Base-by-base conservation (phyloP, 2,113 vertebrate species). In the Sitta europaea region DNA sequence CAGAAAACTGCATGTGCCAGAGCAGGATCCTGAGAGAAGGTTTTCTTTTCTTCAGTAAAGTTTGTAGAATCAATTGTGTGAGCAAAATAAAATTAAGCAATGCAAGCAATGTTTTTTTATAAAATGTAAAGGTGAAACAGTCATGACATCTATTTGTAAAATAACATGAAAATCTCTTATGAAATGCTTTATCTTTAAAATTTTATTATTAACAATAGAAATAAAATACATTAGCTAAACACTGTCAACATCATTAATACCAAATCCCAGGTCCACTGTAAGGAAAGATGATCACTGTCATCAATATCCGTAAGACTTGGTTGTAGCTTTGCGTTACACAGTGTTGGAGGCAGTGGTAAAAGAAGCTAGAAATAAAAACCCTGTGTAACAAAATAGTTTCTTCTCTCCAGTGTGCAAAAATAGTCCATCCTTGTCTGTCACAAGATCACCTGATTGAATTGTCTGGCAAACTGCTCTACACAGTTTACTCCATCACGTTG, bases 241-340 rank as follows among this genome's bases (percentile, higher is more conserved):
- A 36, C 33, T 53, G 38, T 71, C n/a, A 43, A 21, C 24, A 25
- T 65, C 47, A 72, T 51, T 61, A 81, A 47, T 73, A 59, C 5
- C 29, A 62, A 73, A 58, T 83, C 17, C 42, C 15, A 58, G 27
- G 28, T 55, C 40, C 28, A 16, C 14, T 72, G 23, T 51, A 78
- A 80, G 16, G 40, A 78, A 71, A 40, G 27, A 65, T 4, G 1
- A 63, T 54, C 1, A 1, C 21, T 76, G 11, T 50, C n/a, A 35
- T 61, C 23, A 50, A 6, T 65, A 72, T 33, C 43, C 0, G 0
- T 83, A 62, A 62, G 27, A 40, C 28, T 31, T 59, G 8, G 6
- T 75, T 50, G 38, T 61, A 65, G 66, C 6, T 79, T 75, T 62
- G 21, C 38, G 43, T 86, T 87, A 13, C 22, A 50, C 9, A 42